phyloP scores from a whole-genome alignment of 2,797 vertebrate genomes.

The Trematomus bernacchii region DNA sequence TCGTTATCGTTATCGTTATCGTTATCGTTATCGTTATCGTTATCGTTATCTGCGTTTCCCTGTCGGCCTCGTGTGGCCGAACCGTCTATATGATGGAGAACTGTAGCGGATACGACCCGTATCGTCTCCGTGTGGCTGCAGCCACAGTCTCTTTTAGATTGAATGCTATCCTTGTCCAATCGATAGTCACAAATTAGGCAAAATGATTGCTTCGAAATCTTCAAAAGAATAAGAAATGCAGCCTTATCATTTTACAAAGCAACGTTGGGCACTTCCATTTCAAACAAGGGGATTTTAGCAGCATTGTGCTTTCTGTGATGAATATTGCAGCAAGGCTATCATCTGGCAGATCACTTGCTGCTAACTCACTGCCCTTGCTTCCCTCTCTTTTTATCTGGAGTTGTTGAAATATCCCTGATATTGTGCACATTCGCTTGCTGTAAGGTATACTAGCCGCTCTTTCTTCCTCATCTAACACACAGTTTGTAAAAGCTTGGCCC shows the following conservation, averaged over 20 bases:
- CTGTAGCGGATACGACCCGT: no score
- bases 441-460: background rate
- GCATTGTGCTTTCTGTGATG: constrained; percentile 49
- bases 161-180: constrained; percentile 15
- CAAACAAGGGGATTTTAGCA: constrained; percentile 58
- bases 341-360: constrained; percentile 33
- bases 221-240: constrained; percentile 52
- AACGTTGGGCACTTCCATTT: constrained; percentile 24
- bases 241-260: constrained; percentile 41
- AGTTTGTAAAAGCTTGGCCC: constrained; percentile 22
- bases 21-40: no score
- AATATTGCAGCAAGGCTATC: constrained; percentile 67
- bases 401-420: constrained; percentile 44
- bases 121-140: no score
- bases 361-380: constrained; percentile 40
- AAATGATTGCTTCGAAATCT: constrained; percentile 38
- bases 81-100: no score
- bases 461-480: constrained; percentile 13
- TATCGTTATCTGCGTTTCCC: no score
- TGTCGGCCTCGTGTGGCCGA: no score
- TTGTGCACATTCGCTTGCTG: constrained; percentile 1
- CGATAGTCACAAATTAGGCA: constrained; percentile 46
- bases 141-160: constrained; percentile 6
- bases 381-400: constrained; percentile 23
- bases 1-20: no score